A percentile compares a stretch with the other conserved stretches of the same genome.
Evolutionary conservation across 2,888 invertebrate genomes (phyloP).

Genomic region (Leptinotarsa juncta): DNA sequence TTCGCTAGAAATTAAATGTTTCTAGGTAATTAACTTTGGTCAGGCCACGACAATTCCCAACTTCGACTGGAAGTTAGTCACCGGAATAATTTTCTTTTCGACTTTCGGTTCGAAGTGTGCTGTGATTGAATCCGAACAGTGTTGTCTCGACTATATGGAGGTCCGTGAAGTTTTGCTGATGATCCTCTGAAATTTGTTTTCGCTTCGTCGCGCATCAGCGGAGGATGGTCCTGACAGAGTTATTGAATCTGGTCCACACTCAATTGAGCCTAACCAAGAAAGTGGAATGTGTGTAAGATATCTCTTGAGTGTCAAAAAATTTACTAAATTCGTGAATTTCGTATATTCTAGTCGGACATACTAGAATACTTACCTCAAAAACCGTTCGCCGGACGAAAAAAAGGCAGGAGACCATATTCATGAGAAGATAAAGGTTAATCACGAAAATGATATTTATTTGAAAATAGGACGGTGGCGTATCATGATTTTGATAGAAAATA

Average conservation of each 20-base stretch:
- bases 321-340: no score
- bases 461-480: no score
- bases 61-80: slow-evolving; percentile 8
- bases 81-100: slow-evolving; percentile 16
- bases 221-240: background rate
- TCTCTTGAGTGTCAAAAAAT: no score
- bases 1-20: slow-evolving; percentile 20
- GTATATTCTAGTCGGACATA: no score
- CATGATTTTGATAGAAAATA: no score
- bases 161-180: background rate
- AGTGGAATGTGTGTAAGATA: no score
- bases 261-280: no score
- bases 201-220: background rate
- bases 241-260: background rate
- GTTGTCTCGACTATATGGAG: background rate
- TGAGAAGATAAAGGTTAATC: no score
- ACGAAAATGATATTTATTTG: no score
- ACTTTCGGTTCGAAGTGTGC: slow-evolving; percentile 4
- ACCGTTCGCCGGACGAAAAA: no score
- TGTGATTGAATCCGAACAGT: background rate
- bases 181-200: slow-evolving; percentile 2
- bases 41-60: slow-evolving; percentile 11
- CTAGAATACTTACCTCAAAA: no score
- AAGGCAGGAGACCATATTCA: no score
- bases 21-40: slow-evolving; percentile 24